Conservation (phyloP, 2,888 invertebrate genomes). For the Hypomecis atomaria region DNA sequence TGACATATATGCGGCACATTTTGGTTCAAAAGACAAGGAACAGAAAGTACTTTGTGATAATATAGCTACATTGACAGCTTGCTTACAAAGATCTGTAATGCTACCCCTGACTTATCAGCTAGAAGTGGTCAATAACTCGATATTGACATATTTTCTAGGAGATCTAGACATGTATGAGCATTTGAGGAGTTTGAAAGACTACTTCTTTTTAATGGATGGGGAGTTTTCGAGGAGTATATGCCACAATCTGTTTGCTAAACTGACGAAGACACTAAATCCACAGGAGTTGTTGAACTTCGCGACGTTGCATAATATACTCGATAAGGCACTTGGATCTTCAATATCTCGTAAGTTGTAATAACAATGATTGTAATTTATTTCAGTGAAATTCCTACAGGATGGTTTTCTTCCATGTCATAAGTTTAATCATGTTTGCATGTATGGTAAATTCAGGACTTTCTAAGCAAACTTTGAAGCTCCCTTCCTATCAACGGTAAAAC, state of each 20-base stretch:
- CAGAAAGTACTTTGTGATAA: conserved; percentile 68
- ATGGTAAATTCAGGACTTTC: too few species aligned
- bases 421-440: too few species aligned
- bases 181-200: conserved; percentile 89
- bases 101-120: conserved; percentile 88
- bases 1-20: conserved; percentile 70
- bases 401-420: too few species aligned
- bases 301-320: conserved; percentile 87
- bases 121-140: conserved; percentile 88
- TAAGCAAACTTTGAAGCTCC: too few species aligned
- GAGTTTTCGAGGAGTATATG: conserved; percentile 91
- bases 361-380: too few species aligned
- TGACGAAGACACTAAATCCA: conserved; percentile 87
- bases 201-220: conserved; percentile 91
- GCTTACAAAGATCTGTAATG: conserved; percentile 87
- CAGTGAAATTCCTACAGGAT: too few species aligned
- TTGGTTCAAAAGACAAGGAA: conserved; percentile 55
- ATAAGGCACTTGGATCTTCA: conserved; percentile 88
- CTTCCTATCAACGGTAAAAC: too few species aligned
- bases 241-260: conserved; percentile 87
- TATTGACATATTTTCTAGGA: conserved; percentile 88
- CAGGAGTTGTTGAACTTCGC: conserved; percentile 88
- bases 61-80: conserved; percentile 83
- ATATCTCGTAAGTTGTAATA: conserved; percentile 80
- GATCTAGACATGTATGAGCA: conserved; percentile 88